These are phyloP conservation scores for Ptychobarbus kaznakovi DNA, from an alignment of 2,797 vertebrate species.

Conservation along the genomic window DNA sequence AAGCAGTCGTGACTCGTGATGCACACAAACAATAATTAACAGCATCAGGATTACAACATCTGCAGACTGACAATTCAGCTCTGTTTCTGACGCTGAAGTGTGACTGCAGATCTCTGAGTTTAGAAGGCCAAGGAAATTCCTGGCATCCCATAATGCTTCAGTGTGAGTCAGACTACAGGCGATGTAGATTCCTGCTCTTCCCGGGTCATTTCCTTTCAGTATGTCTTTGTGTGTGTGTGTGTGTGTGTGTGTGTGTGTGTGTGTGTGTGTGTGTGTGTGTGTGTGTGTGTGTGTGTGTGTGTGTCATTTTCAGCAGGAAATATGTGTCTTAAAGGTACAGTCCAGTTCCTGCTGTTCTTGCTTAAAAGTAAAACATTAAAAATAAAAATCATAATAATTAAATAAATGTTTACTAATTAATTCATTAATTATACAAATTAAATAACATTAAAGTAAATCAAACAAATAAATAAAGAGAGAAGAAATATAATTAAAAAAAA, in stretches of 20 bases:
- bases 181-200: slow-evolving; percentile 68
- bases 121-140: slow-evolving; percentile 39
- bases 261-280: slow-evolving; percentile 57
- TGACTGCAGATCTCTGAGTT: not conserved
- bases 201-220: slow-evolving; percentile 71
- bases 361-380: not conserved
- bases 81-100: not conserved
- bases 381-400: not conserved
- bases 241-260: too few species aligned
- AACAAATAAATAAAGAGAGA: too few species aligned
- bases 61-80: slow-evolving; percentile 15
- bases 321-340: slow-evolving; percentile 67
- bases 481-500: too few species aligned
- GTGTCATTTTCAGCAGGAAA: slow-evolving; percentile 58
- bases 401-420: not conserved
- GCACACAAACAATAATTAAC: not conserved
- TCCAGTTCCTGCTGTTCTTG: not conserved
- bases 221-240: slow-evolving; percentile 56
- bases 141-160: slow-evolving; percentile 41
- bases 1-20: not conserved
- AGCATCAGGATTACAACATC: not conserved
- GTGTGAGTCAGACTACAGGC: slow-evolving; percentile 46
- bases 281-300: too few species aligned
- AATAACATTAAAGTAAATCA: not conserved
- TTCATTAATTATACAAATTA: too few species aligned